Conservation (phyloP, 1,140 invertebrate genomes). For the Papilio polyxenes region DNA sequence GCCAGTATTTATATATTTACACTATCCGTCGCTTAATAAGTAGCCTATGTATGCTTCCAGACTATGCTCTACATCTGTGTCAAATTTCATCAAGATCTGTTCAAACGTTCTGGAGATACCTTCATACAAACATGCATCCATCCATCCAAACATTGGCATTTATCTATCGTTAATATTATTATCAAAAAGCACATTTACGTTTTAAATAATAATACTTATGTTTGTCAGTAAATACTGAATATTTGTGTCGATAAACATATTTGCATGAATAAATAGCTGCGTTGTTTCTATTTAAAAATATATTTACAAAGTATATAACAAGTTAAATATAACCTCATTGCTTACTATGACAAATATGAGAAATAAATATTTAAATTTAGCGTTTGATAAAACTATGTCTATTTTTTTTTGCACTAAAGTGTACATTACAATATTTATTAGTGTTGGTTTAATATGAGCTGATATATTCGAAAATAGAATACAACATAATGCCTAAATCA, state of each 20-base stretch:
- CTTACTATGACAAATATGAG: background rate
- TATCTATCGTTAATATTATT: too few relatives aligned
- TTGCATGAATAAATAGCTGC: background rate
- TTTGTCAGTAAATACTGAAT: background rate
- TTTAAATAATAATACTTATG: background rate
- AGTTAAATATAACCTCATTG: background rate
- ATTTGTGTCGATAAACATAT: background rate
- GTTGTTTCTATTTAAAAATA: background rate
- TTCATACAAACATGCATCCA: too few relatives aligned
- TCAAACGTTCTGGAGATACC: too few relatives aligned
- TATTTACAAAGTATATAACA: background rate
- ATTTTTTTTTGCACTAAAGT: conserved; percentile 1
- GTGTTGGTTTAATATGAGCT: too few relatives aligned
- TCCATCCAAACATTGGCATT: too few relatives aligned
- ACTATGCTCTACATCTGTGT: too few relatives aligned
- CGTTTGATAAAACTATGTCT: conserved; percentile 10
- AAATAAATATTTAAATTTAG: conserved; percentile 9
- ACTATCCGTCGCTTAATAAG: too few relatives aligned
- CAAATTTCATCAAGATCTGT: too few relatives aligned
- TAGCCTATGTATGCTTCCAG: too few relatives aligned
- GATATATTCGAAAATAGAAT: background rate
- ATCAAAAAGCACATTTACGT: background rate
- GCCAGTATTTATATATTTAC: too few relatives aligned
- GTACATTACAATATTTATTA: background rate
- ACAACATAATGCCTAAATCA: too few relatives aligned